Evolutionary conservation across 2,888 invertebrate genomes (phyloP), one percentile per base, ranked within the genome.

Genomic region (Harpalus rubripes): DNA sequence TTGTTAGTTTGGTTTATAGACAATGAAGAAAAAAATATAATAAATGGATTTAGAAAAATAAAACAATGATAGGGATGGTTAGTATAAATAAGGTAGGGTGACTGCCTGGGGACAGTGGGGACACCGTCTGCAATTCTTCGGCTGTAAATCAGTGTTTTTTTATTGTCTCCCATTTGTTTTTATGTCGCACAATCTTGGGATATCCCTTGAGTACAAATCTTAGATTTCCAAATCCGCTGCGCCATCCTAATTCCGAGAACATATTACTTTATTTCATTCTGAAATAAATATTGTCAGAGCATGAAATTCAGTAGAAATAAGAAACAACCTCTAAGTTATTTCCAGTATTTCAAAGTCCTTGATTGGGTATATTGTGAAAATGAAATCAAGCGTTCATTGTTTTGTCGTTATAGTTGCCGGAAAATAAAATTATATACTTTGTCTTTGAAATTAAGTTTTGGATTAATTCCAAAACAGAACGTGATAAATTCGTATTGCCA

Each of bases 71-170:
- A 12, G 44, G 2, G 2, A 2, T 52, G 12, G 44, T 52, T 52
- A 10, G 44, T 52, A 52, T 52, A 12, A 12, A 52, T 52, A 12
- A 12, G 44, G 44, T 12, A 52, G 44, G 44, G 44, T 52, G 10
- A 2, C 44, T 52, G 44, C 44, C 44, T 52, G 44, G 44, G 44
- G 44, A 52, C 32, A 32, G 6, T 6, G 32, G 5, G 32, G 5
- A 32, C 3, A 52, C 10, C 44, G 44, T 52, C 44, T 52, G 44
- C 44, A 12, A 52, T 52, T 52, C 44, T 52, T 52, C 44, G 44
- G 44, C 44, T 52, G 44, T 52, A 52, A 52, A 52, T 52, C 44
- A 52, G 44, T 52, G 44, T 52, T 52, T 52, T 52, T 52, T 52
- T 52, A 52, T 52, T 52, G 44, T 52, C 44, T 52, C 8, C 44